These are phyloP conservation scores for Elaphurus davidianus DNA, from an alignment of 2,113 vertebrate genomes.

Conservation along the genomic window DNA sequence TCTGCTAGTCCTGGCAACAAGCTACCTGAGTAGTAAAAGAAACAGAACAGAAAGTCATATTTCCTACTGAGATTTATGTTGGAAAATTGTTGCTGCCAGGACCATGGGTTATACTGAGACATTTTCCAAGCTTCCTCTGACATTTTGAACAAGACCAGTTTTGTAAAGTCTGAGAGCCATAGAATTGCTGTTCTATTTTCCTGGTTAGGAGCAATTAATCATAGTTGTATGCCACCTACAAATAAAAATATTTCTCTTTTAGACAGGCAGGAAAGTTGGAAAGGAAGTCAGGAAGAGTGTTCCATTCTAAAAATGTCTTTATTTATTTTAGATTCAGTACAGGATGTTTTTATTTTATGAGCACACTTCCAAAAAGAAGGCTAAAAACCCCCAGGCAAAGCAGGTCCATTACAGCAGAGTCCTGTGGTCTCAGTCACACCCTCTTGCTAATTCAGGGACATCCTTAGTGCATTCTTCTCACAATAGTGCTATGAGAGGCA, in stretches of 20 bases:
- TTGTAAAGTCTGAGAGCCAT: constrained; percentile 39
- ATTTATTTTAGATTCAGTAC: constrained; percentile 42
- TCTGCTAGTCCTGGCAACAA: background rate
- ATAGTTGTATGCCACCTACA: background rate
- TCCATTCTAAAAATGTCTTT: constrained; percentile 52
- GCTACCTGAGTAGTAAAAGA: background rate
- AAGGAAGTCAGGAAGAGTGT: constrained; percentile 48
- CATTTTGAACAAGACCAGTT: constrained; percentile 23
- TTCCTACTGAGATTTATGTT: constrained; percentile 42
- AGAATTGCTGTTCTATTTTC: constrained; percentile 44
- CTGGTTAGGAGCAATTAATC: constrained; percentile 58
- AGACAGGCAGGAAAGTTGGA: constrained; percentile 51
- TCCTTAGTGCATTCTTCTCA: background rate
- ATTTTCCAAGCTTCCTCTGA: constrained; percentile 27
- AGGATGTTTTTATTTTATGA: constrained; percentile 53
- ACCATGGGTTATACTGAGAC: constrained; percentile 28
- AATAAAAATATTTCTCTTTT: constrained; percentile 53
- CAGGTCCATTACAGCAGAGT: background rate
- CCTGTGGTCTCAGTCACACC: background rate
- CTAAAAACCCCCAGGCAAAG: background rate
- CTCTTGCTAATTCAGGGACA: background rate
- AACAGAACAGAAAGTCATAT: background rate
- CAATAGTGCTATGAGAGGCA: background rate
- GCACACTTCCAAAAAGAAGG: background rate
- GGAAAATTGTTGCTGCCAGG: constrained; percentile 33